These are phyloP conservation scores for Tetragnatha versicolor DNA, from an alignment of 1,140 invertebrate genomes.

Conservation along the genomic window DNA sequence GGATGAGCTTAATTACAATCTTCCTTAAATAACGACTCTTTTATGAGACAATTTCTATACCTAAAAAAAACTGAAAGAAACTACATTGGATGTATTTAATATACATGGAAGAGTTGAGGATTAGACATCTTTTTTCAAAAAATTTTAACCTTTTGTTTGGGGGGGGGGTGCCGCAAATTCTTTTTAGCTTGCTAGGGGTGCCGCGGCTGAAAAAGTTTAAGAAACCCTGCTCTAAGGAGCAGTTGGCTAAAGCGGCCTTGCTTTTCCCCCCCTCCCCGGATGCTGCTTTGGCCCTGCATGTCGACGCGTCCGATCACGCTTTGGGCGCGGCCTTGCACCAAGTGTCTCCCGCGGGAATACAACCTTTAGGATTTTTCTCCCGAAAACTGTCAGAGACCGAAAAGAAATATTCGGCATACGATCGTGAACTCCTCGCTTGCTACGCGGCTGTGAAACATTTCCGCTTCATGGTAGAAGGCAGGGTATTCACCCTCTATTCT, in stretches of 20 bases:
- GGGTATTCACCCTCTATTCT: constrained; percentile 58
- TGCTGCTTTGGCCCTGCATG: constrained; percentile 21
- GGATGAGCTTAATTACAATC: too few relatives aligned
- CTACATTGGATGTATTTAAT: too few relatives aligned
- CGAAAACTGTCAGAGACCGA: constrained; percentile 42
- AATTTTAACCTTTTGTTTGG: too few relatives aligned
- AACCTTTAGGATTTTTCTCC: constrained; percentile 56
- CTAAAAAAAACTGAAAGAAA: too few relatives aligned
- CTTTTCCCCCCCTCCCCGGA: constrained; percentile 32
- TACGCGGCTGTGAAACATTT: constrained; percentile 59
- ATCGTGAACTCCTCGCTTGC: constrained; percentile 59
- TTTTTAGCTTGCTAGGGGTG: too few relatives aligned
- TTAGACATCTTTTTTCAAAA: too few relatives aligned
- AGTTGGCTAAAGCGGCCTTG: constrained; percentile 50
- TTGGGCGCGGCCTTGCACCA: constrained; percentile 51
- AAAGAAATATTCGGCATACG: constrained; percentile 55
- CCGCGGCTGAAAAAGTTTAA: too few relatives aligned
- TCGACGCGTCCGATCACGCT: constrained; percentile 48
- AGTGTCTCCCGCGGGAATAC: neutral
- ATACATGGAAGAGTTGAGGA: too few relatives aligned
- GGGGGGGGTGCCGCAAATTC: too few relatives aligned
- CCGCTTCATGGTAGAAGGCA: constrained; percentile 59
- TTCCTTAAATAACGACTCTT: too few relatives aligned
- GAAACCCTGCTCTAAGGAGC: constrained; percentile 62
- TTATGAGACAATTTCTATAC: too few relatives aligned